A percentile compares a stretch with the other conserved stretches of the same genome.
phyloP scores from a whole-genome alignment of 2,888 invertebrate species.

The Cistogaster globosa region DNA sequence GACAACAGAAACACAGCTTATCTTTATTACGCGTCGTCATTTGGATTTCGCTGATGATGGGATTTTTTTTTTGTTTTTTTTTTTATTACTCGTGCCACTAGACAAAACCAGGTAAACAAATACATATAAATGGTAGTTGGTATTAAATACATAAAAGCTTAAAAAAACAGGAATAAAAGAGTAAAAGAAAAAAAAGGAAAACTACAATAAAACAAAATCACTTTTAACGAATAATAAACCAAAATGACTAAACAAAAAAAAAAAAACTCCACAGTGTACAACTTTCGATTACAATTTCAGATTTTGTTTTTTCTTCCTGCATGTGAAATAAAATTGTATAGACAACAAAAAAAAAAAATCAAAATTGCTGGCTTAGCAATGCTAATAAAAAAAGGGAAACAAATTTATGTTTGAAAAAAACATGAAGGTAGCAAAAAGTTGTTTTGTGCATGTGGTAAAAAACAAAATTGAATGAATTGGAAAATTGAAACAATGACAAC shows the following conservation, averaged over 20 bases:
- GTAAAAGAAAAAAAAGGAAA: constrained; percentile 10
- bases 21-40: constrained; percentile 74
- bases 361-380: constrained; percentile 61
- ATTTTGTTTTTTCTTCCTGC: background rate
- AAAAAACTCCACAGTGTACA: constrained; percentile 23
- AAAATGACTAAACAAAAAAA: constrained; percentile 18
- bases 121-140: constrained; percentile 52
- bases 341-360: constrained; percentile 5
- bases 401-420: constrained; percentile 41
- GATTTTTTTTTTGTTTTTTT: constrained; percentile 42
- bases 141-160: constrained; percentile 53
- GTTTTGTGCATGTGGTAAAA: constrained; percentile 16
- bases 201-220: constrained; percentile 51
- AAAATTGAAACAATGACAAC: constrained; percentile 46
- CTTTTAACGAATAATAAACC: constrained; percentile 38
- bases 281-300: constrained; percentile 56
- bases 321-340: constrained; percentile 43
- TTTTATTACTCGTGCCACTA: background rate
- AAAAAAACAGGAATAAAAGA: constrained; percentile 22
- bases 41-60: constrained; percentile 74
- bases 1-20: constrained; percentile 72
- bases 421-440: constrained; percentile 24
- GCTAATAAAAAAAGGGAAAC: constrained; percentile 42
- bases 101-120: constrained; percentile 47
- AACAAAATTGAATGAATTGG: constrained; percentile 51